Percentiles rank a stretch among this genome's conserved stretches.
phyloP scores from a whole-genome alignment of 2,888 invertebrate species.

The Spilarctia lutea region DNA sequence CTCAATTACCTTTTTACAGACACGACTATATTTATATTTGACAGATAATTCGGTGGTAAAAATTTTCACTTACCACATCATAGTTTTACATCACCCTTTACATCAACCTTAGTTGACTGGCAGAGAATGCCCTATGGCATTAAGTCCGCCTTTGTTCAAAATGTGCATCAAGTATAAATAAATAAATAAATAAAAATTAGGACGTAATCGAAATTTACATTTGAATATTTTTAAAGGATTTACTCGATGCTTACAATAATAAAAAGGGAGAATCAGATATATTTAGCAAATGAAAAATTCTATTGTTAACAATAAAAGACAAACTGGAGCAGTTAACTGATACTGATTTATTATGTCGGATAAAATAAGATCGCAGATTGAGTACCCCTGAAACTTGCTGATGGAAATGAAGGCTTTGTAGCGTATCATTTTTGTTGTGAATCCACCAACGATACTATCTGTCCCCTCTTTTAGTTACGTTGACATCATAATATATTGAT shows the following conservation, averaged over 20 bases:
- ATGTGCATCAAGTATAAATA: too few species aligned
- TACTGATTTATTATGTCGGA: neutral
- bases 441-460: conserved; percentile 52
- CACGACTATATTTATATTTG: neutral
- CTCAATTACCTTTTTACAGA: neutral
- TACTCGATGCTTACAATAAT: neutral
- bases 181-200: too few species aligned
- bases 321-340: neutral
- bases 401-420: conserved; percentile 73
- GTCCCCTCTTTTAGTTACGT: conserved; percentile 27
- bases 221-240: neutral
- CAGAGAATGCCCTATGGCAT: too few species aligned
- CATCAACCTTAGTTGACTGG: too few species aligned
- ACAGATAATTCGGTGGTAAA: neutral
- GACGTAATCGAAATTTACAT: neutral
- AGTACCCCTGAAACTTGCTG: conserved; percentile 62
- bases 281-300: neutral
- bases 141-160: too few species aligned
- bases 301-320: neutral
- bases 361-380: conserved; percentile 56
- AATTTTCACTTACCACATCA: too few species aligned
- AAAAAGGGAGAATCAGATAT: neutral
- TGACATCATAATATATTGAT: conserved; percentile 7
- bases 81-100: too few species aligned
- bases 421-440: conserved; percentile 77